These are phyloP conservation scores for Stegastes partitus DNA, from an alignment of 2,113 vertebrate genomes.

Conservation along the genomic window DNA sequence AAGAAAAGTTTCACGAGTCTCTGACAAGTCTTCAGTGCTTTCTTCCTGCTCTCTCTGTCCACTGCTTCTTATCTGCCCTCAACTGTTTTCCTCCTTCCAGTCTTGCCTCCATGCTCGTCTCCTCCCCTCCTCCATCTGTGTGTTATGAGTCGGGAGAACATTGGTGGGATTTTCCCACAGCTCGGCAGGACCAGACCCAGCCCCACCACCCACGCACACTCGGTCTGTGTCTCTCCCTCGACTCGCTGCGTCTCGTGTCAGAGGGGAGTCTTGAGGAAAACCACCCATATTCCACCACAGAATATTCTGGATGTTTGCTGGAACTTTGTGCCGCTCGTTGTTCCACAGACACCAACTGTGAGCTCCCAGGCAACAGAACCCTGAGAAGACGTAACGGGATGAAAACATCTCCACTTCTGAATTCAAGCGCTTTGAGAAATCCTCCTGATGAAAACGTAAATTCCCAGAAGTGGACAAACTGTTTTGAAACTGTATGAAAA, in stretches of 20 bases:
- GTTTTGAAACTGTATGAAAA: constrained; percentile 20
- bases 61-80: constrained; percentile 30
- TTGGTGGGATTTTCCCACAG: constrained; percentile 89
- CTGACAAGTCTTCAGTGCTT: background rate
- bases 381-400: constrained; percentile 23
- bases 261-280: constrained; percentile 76
- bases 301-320: constrained; percentile 58
- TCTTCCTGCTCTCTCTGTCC: background rate
- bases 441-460: constrained; percentile 1
- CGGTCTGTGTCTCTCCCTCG: constrained; percentile 51
- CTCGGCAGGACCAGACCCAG: constrained; percentile 72
- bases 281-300: constrained; percentile 70
- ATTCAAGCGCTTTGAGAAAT: constrained; percentile 19
- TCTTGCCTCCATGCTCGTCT: constrained; percentile 12
- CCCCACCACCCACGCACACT: constrained; percentile 57
- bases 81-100: background rate
- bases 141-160: constrained; percentile 69
- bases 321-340: constrained; percentile 47
- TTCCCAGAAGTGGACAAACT: constrained; percentile 16
- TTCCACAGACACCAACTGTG: constrained; percentile 53
- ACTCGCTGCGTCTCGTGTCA: constrained; percentile 66
- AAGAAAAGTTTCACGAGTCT: background rate
- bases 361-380: constrained; percentile 49
- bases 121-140: constrained; percentile 56
- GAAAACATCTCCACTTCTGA: constrained; percentile 21